These are phyloP conservation scores for Rhopalosiphum maidis DNA, from an alignment of 1,140 invertebrate genomes.

Conservation along the genomic window DNA sequence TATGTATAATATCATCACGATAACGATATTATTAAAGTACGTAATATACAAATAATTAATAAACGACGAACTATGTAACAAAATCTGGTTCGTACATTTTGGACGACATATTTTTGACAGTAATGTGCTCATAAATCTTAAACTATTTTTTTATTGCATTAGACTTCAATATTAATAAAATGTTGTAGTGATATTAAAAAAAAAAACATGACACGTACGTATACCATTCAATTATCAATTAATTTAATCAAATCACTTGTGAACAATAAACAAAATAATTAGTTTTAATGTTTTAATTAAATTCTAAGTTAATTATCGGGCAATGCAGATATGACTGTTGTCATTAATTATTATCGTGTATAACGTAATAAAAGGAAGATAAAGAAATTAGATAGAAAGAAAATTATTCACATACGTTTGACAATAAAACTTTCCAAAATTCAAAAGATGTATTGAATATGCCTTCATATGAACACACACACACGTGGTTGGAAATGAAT, in stretches of 20 bases:
- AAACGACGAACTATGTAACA: background rate
- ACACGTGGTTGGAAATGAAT: background rate
- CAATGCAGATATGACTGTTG: background rate
- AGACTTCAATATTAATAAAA: background rate
- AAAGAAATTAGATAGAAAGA: background rate
- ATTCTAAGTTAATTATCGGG: background rate
- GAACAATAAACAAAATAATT: conserved; percentile 14
- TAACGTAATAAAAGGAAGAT: background rate
- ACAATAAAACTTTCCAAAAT: conserved; percentile 12
- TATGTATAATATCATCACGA: background rate
- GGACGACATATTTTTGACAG: background rate
- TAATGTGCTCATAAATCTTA: background rate
- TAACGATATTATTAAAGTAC: background rate
- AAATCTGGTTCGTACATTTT: background rate
- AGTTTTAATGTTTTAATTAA: conserved; percentile 11
- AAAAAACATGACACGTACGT: background rate
- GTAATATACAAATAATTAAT: background rate
- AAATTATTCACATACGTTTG: background rate
- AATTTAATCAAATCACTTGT: background rate
- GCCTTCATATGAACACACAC: background rate
- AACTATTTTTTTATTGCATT: background rate
- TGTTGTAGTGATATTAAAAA: background rate
- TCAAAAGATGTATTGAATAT: background rate
- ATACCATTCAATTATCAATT: background rate
- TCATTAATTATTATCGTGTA: background rate